These are phyloP conservation scores for Daboia siamensis DNA, from an alignment of 2,113 vertebrate species.

Conservation along the genomic window DNA sequence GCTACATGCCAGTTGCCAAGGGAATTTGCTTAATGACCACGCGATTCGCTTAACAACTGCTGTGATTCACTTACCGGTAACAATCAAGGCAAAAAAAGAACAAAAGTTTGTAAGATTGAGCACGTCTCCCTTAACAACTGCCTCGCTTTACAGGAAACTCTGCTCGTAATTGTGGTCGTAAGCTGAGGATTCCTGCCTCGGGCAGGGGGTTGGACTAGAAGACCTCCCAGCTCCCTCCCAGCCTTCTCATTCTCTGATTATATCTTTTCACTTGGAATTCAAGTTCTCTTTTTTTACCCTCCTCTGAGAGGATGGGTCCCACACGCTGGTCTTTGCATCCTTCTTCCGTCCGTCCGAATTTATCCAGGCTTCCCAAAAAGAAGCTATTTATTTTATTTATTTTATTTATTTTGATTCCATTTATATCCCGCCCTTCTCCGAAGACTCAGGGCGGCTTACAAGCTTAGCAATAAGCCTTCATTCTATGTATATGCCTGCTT, in stretches of 20 bases:
- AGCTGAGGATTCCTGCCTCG: background rate
- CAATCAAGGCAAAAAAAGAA: too few relatives aligned
- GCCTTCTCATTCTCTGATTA: background rate
- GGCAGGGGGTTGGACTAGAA: background rate
- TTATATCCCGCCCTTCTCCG: too few relatives aligned
- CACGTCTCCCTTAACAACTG: too few relatives aligned
- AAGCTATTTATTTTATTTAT: too few relatives aligned
- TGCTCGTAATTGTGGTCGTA: background rate
- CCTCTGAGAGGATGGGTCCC: background rate
- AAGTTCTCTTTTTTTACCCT: background rate
- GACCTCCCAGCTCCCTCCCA: background rate
- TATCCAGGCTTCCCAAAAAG: background rate
- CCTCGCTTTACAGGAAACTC: background rate
- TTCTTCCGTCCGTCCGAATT: background rate
- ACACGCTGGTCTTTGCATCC: fast-evolving
- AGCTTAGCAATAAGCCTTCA: too few relatives aligned
- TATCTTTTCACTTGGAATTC: background rate
- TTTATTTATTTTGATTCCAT: too few relatives aligned
- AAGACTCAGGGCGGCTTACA: too few relatives aligned
- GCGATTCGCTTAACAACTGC: too few relatives aligned
- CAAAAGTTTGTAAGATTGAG: background rate
- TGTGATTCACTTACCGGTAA: too few relatives aligned
- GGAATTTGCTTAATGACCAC: background rate
- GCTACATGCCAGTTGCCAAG: background rate
- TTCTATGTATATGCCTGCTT: too few relatives aligned